Evolutionary conservation across 2,797 vertebrate species (phyloP), one percentile per base, ranked within the genome.

Genomic region (Crenuchus spilurus): DNA sequence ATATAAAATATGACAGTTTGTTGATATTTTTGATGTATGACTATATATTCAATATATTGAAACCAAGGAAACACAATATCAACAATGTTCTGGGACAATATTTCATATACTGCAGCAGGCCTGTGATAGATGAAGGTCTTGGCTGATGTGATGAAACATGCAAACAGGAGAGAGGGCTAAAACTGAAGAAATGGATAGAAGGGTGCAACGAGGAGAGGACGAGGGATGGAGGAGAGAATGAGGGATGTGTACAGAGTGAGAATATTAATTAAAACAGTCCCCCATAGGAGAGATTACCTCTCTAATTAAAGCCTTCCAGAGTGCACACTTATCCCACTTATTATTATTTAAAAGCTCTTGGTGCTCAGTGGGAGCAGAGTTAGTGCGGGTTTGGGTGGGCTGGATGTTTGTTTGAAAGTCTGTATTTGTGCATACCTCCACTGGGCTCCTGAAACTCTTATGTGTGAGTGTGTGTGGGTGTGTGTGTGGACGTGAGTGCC

Each of bases 221-320:
- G 42, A 11, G 31, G 20, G 5, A n/a, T 41, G 61, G 44, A 61
- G 63, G 39, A 64, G 33, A 39, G 52, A 6, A 14, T 44, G 64
- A 78, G 66, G 42, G 39, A 77, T 64, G 65, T 76, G 60, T 67
- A 37, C 54, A 68, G 74, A 86, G 82, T 70, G 14, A 78, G 74
- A 84, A 88, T 86, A 88, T 90, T 91, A 90, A 92, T 93, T 90
- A 86, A 87, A 89, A 88, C 79, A 79, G 80, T 84, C 76, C 90
- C 88, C 89, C 90, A 73, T 49, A 87, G 89, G 90, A 86, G 74
- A 74, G 68, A 64, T 1, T n/a, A 30, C 55, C 80, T 82, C 79
- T 69, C 67, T 91, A 87, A 92, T 91, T 93, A 92, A 86, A 87
- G 87, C 82, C 82, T 85, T 87, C 84, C 76, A 80, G 65, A 77